Conservation (phyloP, 2,888 invertebrate species). For the Lasioglossum malachurum region DNA sequence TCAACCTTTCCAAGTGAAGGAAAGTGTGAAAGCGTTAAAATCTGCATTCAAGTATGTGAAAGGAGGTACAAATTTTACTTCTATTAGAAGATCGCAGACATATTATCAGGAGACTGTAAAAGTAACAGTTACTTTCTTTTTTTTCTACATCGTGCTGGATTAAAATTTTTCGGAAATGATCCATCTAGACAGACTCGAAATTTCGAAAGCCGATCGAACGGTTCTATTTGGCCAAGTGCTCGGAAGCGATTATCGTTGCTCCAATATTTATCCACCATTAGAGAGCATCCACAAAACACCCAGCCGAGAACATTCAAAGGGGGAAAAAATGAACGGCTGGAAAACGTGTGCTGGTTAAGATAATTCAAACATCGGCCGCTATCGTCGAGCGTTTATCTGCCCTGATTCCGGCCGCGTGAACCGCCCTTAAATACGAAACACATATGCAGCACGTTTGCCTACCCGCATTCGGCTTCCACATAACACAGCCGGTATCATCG, state of each 20-base stretch:
- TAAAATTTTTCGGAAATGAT: not conserved
- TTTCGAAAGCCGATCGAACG: not conserved
- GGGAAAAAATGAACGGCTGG: not conserved
- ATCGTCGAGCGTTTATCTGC: slow-evolving; percentile 33
- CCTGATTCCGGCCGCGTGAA: slow-evolving; percentile 22
- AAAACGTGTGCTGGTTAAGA: not conserved
- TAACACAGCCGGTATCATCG: slow-evolving; percentile 32
- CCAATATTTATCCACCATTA: slow-evolving; percentile 1
- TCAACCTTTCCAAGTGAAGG: not conserved
- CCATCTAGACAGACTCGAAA: not conserved
- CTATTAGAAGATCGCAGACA: not conserved
- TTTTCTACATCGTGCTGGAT: not conserved
- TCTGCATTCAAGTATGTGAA: not conserved
- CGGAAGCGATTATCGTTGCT: not conserved
- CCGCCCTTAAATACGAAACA: slow-evolving; percentile 29
- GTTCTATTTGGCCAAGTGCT: not conserved
- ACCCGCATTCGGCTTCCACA: slow-evolving; percentile 45
- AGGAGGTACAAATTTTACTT: not conserved
- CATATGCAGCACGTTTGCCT: slow-evolving; percentile 14
- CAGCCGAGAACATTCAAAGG: not conserved
- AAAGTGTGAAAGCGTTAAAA: not conserved
- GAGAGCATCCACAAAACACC: not conserved
- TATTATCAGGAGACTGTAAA: not conserved
- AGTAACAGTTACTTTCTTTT: not conserved
- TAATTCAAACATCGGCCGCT: slow-evolving; percentile 12